Percentiles rank a stretch among this genome's conserved stretches.
phyloP scores from a whole-genome alignment of 2,797 vertebrate species.

The Bradypodion ventrale region DNA sequence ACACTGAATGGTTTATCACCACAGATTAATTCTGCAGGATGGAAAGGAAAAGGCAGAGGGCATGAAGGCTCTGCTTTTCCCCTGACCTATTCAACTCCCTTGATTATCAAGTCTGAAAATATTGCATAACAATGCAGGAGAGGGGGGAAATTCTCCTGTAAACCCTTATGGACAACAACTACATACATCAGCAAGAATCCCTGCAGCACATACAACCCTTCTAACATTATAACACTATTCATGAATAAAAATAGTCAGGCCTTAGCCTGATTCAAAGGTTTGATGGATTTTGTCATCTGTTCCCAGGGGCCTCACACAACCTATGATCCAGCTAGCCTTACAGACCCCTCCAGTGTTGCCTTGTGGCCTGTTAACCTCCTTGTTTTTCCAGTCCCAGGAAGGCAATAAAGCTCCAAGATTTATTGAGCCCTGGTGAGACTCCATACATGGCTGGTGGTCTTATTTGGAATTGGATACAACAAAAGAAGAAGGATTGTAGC shows the following conservation, averaged over 20 bases:
- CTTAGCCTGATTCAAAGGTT: background rate
- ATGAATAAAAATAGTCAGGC: background rate
- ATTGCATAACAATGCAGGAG: background rate
- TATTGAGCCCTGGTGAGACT: background rate
- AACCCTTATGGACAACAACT: background rate
- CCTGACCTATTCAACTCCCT: background rate
- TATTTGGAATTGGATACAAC: too few species aligned
- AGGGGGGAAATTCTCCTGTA: too few species aligned
- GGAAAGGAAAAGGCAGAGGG: background rate
- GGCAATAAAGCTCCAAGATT: background rate
- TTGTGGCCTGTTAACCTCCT: background rate
- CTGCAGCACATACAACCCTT: background rate
- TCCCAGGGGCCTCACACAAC: background rate
- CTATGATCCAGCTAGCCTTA: background rate
- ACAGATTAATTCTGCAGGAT: conserved; percentile 6
- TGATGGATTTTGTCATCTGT: background rate
- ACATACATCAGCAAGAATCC: background rate
- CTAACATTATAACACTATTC: background rate
- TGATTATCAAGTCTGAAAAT: background rate
- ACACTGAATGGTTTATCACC: conserved; percentile 34
- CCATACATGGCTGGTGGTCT: background rate
- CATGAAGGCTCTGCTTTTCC: background rate
- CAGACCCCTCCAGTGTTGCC: background rate
- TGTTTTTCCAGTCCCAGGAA: background rate
- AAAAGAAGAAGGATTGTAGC: too few species aligned